A percentile compares a stretch with the other conserved stretches of the same genome.
These are phyloP conservation scores for Alethe diademata DNA, from an alignment of 2,113 vertebrate genomes.

Conservation along the genomic window DNA sequence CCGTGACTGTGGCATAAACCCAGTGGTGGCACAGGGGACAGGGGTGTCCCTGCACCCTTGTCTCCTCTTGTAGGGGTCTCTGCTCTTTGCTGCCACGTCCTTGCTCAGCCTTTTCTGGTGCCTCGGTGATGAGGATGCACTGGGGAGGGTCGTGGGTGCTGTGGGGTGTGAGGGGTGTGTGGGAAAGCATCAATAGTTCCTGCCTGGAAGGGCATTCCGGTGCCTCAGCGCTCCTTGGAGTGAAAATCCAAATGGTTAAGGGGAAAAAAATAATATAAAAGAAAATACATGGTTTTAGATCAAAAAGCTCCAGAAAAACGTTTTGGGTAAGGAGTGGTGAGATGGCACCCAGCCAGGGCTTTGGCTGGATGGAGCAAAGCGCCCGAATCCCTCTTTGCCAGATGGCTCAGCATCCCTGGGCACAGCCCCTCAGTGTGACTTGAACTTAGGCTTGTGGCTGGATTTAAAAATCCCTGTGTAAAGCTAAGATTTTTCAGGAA, in stretches of 20 bases:
- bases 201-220: not conserved
- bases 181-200: not conserved
- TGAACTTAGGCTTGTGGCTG: not conserved
- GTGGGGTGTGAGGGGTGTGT: not conserved
- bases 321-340: not conserved
- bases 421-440: not conserved
- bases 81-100: not conserved
- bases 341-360: not conserved
- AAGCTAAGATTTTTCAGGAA: not conserved
- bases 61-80: not conserved
- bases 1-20: rapidly evolving
- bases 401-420: not conserved
- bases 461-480: not conserved
- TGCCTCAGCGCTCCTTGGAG: not conserved
- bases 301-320: not conserved
- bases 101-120: not conserved
- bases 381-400: not conserved
- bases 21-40: not conserved
- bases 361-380: not conserved
- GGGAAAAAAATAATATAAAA: rapidly evolving
- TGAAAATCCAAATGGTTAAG: not conserved
- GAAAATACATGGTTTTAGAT: not conserved
- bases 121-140: rapidly evolving
- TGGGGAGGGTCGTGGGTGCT: not conserved
- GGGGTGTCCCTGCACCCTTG: not conserved